phyloP scores from a whole-genome alignment of 2,113 vertebrate species.

The Eleginops maclovinus region DNA sequence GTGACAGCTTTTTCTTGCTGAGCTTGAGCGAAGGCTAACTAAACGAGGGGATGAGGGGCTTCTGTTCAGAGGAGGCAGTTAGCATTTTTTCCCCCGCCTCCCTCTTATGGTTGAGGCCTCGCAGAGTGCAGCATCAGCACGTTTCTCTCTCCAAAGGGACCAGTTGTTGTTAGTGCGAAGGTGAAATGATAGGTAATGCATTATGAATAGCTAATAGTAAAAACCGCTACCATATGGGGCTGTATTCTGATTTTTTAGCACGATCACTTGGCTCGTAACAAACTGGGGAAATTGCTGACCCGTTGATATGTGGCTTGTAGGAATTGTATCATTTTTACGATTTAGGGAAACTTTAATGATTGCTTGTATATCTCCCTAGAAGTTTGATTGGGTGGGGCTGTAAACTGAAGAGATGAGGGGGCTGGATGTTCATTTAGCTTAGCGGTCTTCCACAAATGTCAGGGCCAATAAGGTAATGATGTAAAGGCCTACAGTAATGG shows the following conservation, averaged over 20 bases:
- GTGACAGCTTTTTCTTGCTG: constrained; percentile 63
- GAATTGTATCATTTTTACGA: constrained; percentile 69
- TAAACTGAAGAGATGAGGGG: constrained; percentile 57
- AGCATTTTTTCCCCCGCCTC: constrained; percentile 60
- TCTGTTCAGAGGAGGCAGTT: constrained; percentile 57
- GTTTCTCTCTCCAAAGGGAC: constrained; percentile 67
- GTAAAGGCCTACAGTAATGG: constrained; percentile 64
- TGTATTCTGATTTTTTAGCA: constrained; percentile 58
- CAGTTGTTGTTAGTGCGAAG: constrained; percentile 69
- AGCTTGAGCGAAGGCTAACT: constrained; percentile 64
- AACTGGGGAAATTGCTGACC: constrained; percentile 58
- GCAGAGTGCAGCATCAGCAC: constrained; percentile 65
- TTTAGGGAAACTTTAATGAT: constrained; percentile 63
- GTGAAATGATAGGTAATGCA: constrained; percentile 76
- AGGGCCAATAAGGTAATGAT: constrained; percentile 72
- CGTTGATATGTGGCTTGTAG: constrained; percentile 49
- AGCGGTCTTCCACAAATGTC: constrained; percentile 64
- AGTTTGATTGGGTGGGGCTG: constrained; percentile 51
- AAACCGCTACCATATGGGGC: constrained; percentile 28
- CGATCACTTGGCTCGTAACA: constrained; percentile 62
- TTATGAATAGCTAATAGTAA: constrained; percentile 78
- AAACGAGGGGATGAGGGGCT: constrained; percentile 53
- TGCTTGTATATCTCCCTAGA: constrained; percentile 54
- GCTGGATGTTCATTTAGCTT: constrained; percentile 45
- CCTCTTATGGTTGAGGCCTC: constrained; percentile 66